Base-by-base conservation (phyloP, 2,113 vertebrate species). In the Megalops atlanticus region DNA sequence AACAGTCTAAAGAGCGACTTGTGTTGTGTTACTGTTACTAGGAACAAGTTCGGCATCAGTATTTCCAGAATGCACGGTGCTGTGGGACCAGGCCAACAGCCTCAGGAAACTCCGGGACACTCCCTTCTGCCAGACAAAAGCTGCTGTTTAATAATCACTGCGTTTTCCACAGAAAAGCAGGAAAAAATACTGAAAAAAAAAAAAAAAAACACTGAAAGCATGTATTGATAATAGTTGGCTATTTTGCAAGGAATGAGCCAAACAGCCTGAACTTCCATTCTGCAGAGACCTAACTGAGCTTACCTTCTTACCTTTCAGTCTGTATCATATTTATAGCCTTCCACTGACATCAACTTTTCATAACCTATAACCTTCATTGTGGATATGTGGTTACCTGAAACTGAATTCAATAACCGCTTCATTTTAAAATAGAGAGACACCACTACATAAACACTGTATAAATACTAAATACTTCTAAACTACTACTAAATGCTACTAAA, bases 21-120 rank as follows among this genome's bases (percentile, higher is more conserved):
- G 3, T 58, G 52, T 58, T n/a, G n/a, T 24, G 31, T 0, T 36
- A 35, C 36, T n/a, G 41, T 4, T 27, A 38, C 76, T 4, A 78
- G n/a, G 68, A 27, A 27, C 38, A 78, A 21, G 16, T n/a, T 38
- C 18, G 33, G 38, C 52, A 81, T 64, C 77, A 71, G 21, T 41
- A 80, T 76, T 78, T 84, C 89, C 84, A 78, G 83, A 76, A 82
- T 84, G 84, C 88, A 85, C 85, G 82, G 78, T 40, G 69, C 35
- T 49, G 58, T 80, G 70, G 73, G 11, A 64, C 69, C 69, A 80
- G 87, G 79, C 84, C 85, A 90, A 92, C 92, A 88, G 91, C 92
- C 88, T 87, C 88, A 90, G 92, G 92, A 94, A 91, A 92, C 88
- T 88, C 89, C 86, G 81, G 80, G 84, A 82, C 86, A 90, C 89